These are phyloP conservation scores for Eucriotettix oculatus DNA, from an alignment of 2,888 invertebrate genomes.

Conservation along the genomic window DNA sequence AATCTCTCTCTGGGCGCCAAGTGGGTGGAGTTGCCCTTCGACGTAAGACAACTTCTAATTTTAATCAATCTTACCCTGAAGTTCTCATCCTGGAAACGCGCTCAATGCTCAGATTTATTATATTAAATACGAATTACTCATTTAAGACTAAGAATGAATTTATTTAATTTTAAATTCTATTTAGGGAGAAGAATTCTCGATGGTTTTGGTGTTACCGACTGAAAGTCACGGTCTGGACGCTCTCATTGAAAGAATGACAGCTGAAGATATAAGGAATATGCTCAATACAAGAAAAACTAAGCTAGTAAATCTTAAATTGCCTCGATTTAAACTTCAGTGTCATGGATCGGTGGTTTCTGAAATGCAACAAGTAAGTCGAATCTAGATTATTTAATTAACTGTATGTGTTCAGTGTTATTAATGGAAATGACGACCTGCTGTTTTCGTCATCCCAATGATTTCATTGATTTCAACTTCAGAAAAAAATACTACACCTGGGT, in stretches of 20 bases:
- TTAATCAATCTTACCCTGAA: not conserved
- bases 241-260: constrained; percentile 22
- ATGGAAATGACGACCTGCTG: too few species aligned
- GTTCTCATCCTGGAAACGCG: not conserved
- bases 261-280: constrained; percentile 19
- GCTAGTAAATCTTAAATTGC: constrained; percentile 27
- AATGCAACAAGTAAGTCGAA: constrained; percentile 24
- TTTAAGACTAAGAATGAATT: not conserved
- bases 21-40: constrained; percentile 14
- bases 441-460: too few species aligned
- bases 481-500: too few species aligned
- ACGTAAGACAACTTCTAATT: constrained; percentile 7
- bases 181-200: constrained; percentile 30
- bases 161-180: not conserved
- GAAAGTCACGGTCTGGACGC: constrained; percentile 20
- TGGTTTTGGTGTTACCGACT: constrained; percentile 31
- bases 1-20: constrained; percentile 10
- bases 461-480: too few species aligned
- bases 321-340: constrained; percentile 29
- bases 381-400: too few species aligned
- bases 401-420: too few species aligned
- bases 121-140: not conserved
- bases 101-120: not conserved
- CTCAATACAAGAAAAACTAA: constrained; percentile 12
- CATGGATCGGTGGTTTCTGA: constrained; percentile 26